Conservation (phyloP, 2,888 invertebrate species). For the Odontocerum albicorne region DNA sequence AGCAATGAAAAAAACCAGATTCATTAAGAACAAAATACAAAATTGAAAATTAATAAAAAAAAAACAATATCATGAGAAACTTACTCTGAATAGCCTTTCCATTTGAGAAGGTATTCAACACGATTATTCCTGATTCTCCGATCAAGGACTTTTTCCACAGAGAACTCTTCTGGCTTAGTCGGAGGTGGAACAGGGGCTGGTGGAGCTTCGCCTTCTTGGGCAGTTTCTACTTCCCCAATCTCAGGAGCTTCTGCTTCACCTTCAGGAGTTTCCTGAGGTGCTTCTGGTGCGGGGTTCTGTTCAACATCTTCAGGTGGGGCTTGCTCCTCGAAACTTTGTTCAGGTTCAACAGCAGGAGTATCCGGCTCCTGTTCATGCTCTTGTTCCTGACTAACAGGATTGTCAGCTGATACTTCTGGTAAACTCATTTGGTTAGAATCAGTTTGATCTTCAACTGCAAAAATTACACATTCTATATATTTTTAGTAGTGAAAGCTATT, state of each 20-base stretch:
- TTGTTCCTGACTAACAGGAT: not conserved
- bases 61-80: constrained; percentile 36
- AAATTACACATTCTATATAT: not conserved
- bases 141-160: constrained; percentile 75
- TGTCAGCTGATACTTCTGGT: not conserved
- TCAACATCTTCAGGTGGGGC: not conserved
- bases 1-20: too few relatives aligned
- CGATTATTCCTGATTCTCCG: constrained; percentile 68
- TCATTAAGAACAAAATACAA: not conserved
- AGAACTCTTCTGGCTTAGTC: constrained; percentile 64
- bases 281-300: constrained; percentile 2
- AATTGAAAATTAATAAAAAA: not conserved
- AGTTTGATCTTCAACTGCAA: constrained; percentile 2
- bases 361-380: too few relatives aligned
- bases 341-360: not conserved
- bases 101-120: constrained; percentile 66
- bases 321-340: not conserved
- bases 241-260: not conserved
- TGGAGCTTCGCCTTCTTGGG: not conserved
- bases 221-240: too few relatives aligned
- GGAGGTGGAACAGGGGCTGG: constrained; percentile 20
- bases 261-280: not conserved
- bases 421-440: not conserved
- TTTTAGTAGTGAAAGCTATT: not conserved
- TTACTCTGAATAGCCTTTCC: constrained; percentile 69